Evolutionary conservation across 1,140 invertebrate species (phyloP), one percentile per base, ranked within the genome.

Genomic region (Delia radicum): DNA sequence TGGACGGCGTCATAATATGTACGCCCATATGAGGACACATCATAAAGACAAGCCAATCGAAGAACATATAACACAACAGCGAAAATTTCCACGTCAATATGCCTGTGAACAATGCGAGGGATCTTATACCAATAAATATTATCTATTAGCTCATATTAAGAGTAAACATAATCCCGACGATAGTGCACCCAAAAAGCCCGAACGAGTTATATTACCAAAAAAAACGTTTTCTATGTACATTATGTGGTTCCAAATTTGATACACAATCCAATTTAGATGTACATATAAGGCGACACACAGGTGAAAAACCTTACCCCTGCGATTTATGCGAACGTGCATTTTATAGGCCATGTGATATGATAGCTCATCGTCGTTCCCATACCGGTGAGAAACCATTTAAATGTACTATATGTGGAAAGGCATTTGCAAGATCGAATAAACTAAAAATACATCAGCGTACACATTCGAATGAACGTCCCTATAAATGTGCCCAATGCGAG

Each of bases 401-500:
- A 29, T 75, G 74, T 31, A 55, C 33, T 18, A 46, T 75, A 26
- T 75, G 74, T 55, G 63, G 71, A 27, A 75, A 75, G 26, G 18
- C 62, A 1, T 75, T 75, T 28, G 63, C 63, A 3, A 27, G 63
- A 27, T 75, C 74, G 15, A 62, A 26, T 28, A 37, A 48, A 10
- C 18, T 75, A 10, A 33, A 37, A 42, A 69, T 65, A n/a, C 74
- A 75, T 37, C 69, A 69, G 62, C 31, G 63, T 27, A 31, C 63
- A 12, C 74, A 75, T 75, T 37, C 55, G 33, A 61, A 87, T 73
- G 65, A 69, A 33, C n/a, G 65, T 10, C 88, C 88, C 3, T 89
- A 89, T 80, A 73, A 88, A 75, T 89, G 89, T 76, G 84, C 84
- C 0, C 87, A 87, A 76, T 89, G 89, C 78, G 87, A 87, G 12